Percentiles rank a stretch among this genome's conserved stretches.
These are phyloP conservation scores for Heterocephalus glaber DNA, from an alignment of 2,113 vertebrate genomes.

Conservation along the genomic window DNA sequence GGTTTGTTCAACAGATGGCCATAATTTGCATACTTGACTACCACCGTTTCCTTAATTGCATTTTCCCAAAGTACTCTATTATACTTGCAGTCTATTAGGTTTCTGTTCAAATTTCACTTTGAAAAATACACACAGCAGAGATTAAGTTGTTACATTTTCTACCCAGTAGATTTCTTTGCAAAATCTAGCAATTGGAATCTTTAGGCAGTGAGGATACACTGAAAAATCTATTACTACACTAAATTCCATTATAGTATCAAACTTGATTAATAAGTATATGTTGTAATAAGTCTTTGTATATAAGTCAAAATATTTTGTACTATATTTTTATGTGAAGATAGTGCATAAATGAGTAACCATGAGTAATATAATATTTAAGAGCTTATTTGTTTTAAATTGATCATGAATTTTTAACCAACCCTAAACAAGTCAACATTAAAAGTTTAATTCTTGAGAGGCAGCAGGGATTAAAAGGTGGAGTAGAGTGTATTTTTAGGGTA, in stretches of 20 bases:
- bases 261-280: background rate
- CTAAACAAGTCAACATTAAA: background rate
- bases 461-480: fast-evolving
- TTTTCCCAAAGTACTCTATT: conserved; percentile 57
- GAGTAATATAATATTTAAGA: background rate
- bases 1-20: conserved; percentile 70
- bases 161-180: background rate
- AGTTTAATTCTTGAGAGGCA: background rate
- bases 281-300: background rate
- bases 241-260: background rate
- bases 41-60: conserved; percentile 68
- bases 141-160: conserved; percentile 44
- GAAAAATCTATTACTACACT: background rate
- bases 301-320: background rate
- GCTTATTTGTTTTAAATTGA: background rate
- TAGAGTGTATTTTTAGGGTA: background rate
- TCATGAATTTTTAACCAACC: background rate
- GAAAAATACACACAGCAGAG: conserved; percentile 23
- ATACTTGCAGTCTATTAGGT: conserved; percentile 54
- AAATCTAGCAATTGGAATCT: background rate
- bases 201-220: background rate
- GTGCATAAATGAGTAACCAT: background rate
- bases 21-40: conserved; percentile 72
- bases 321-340: background rate
- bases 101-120: conserved; percentile 40